Evolutionary conservation across 2,797 vertebrate species (phyloP).

Genomic region (Hydrolagus colliei): DNA sequence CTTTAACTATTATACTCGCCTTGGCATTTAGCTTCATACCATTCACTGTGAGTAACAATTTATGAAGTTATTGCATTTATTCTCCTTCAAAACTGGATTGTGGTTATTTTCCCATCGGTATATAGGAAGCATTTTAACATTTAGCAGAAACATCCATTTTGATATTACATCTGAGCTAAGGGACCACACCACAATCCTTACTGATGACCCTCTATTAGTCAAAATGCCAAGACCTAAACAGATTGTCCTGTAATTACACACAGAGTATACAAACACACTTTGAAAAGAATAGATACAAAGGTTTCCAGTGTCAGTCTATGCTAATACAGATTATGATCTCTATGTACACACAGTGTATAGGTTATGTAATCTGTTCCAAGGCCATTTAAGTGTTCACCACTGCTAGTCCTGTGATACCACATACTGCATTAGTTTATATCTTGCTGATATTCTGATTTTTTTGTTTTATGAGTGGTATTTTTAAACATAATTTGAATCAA

Average conservation of each 20-base stretch:
- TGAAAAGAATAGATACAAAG: constrained; percentile 12
- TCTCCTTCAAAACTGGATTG: not conserved
- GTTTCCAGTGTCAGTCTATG: constrained; percentile 21
- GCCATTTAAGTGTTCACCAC: not conserved
- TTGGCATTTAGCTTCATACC: no score
- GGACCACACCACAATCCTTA: constrained; percentile 11
- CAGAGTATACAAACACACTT: constrained; percentile 17
- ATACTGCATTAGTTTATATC: not conserved
- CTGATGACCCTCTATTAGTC: not conserved
- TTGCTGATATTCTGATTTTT: not conserved
- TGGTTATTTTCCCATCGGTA: not conserved
- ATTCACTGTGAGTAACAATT: not conserved
- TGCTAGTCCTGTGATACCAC: not conserved
- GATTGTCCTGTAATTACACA: constrained; percentile 15
- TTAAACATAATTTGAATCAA: not conserved
- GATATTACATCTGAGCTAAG: constrained; percentile 15
- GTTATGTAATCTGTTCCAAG: not conserved
- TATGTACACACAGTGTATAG: no score
- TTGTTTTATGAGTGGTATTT: not conserved
- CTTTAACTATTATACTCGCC: no score
- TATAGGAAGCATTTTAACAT: constrained; percentile 4
- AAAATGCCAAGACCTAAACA: constrained; percentile 15
- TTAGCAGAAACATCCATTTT: constrained; percentile 2
- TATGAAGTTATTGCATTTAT: constrained; percentile 18
- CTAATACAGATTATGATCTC: not conserved